Percentiles rank a stretch among this genome's conserved stretches.
These are phyloP conservation scores for Drosophila neonasuta DNA, from an alignment of 2,888 invertebrate species.

Conservation along the genomic window DNA sequence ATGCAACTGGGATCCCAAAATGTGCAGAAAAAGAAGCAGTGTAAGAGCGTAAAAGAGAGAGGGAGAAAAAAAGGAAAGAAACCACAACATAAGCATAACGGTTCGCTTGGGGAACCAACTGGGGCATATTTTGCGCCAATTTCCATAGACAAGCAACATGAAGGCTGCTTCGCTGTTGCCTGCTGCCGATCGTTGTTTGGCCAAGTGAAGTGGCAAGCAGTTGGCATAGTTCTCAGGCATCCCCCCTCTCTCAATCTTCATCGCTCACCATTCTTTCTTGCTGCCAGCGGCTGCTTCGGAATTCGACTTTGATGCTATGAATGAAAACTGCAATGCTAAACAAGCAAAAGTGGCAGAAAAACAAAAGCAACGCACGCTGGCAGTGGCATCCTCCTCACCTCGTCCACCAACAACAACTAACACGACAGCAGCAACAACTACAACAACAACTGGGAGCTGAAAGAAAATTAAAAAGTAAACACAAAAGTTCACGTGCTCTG, in stretches of 20 bases:
- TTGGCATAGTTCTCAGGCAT: conserved; percentile 40
- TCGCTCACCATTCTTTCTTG: background rate
- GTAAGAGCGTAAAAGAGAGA: background rate
- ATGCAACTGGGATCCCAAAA: conserved; percentile 45
- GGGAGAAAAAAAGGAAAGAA: background rate
- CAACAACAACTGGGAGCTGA: conserved; percentile 38
- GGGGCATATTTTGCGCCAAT: conserved; percentile 74
- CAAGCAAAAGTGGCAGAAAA: conserved; percentile 37
- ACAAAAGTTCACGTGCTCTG: conserved; percentile 74
- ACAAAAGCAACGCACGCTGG: conserved; percentile 45
- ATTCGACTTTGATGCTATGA: conserved; percentile 52
- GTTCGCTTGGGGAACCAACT: conserved; percentile 58
- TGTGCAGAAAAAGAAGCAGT: conserved; percentile 4
- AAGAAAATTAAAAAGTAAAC: conserved; percentile 74
- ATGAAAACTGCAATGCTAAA: conserved; percentile 62
- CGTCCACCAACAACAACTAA: conserved; percentile 28
- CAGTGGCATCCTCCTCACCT: background rate
- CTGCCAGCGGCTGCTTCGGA: background rate
- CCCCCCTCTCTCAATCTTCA: background rate
- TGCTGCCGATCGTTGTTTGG: conserved; percentile 54
- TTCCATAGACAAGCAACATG: conserved; percentile 60
- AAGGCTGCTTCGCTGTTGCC: conserved; percentile 3
- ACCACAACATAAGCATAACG: conserved; percentile 57
- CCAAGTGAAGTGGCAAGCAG: conserved; percentile 45
- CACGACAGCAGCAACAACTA: conserved; percentile 14